phyloP scores from a whole-genome alignment of 2,888 invertebrate species.

The Rhagium mordax region DNA sequence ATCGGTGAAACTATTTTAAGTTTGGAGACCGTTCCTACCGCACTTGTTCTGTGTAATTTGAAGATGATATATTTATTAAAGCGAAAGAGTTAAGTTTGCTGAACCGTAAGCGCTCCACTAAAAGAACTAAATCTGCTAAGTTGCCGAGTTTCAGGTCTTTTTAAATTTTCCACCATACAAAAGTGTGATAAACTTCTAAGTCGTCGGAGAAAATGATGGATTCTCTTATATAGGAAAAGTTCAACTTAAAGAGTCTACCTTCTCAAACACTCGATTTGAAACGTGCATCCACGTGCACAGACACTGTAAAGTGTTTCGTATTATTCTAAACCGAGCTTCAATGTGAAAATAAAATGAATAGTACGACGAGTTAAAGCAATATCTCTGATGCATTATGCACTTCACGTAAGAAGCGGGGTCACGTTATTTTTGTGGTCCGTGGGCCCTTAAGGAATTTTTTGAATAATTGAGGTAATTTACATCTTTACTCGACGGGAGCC shows the following conservation, averaged over 20 bases:
- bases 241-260: conserved; percentile 34
- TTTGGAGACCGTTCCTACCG: conserved; percentile 26
- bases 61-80: conserved; percentile 41
- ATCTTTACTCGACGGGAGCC: too few species aligned
- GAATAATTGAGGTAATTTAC: too few species aligned
- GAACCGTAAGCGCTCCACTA: conserved; percentile 35
- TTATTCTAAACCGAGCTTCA: neutral
- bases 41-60: conserved; percentile 38
- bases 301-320: conserved; percentile 9
- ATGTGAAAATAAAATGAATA: neutral
- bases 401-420: too few species aligned
- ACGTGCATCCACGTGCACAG: conserved; percentile 32
- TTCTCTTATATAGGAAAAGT: conserved; percentile 42
- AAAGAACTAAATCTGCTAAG: conserved; percentile 39
- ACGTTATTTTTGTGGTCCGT: too few species aligned
- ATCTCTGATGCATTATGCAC: too few species aligned
- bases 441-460: too few species aligned
- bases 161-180: conserved; percentile 39
- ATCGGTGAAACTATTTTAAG: conserved; percentile 31
- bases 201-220: conserved; percentile 41
- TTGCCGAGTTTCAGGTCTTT: conserved; percentile 35
- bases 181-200: conserved; percentile 39
- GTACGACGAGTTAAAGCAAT: neutral
- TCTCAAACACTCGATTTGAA: conserved; percentile 37
- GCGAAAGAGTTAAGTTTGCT: conserved; percentile 37